Base-by-base conservation (phyloP, 2,888 invertebrate genomes). In the Gisinianus flammeolus region DNA sequence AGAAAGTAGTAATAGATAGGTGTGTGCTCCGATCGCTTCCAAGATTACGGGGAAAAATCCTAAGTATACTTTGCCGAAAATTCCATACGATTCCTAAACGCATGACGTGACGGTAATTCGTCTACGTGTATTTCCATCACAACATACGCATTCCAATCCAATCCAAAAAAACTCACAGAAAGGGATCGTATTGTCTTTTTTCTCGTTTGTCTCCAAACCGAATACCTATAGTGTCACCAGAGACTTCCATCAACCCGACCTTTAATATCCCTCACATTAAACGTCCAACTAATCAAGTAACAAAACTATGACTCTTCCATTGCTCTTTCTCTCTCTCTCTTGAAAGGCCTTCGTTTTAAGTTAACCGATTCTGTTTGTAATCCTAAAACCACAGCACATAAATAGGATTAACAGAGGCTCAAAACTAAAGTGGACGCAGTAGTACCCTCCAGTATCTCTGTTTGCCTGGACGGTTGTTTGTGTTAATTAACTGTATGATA, bases 1-100 rank as follows among this genome's bases (percentile, higher is more conserved):
- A 79, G 79, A 72, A n/a, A 76, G 76, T 73, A 76, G 79, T 79
- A 79, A 79, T 79, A 76, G 79, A 79, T 79, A 79, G 79, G 79
- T 79, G 79, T 79, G 73, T 76, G 79, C 79, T 76, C 69, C 64
- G 79, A 79, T 79, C 79, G 64, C 76, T 79, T 71, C 69, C 73
- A 76, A 76, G 79, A 79, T 79, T 76, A 76, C 72, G 64, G 22
- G 31, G 76, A 68, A 68, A 73, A 79, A 35, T 73, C 76, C 64
- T 62, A 72, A 76, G 76, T 79, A 76, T 76, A 69, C 76, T 76
- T 79, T 79, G 79, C 79, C 76, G 79, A 79, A 79, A 79, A 79
- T 79, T 79, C 79, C 76, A 70, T 62, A 75, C 78, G 64, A 75
- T 66, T 78, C 78, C 69, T 70, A 62, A 73, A 78, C 52, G 66